Conservation (phyloP, 2,888 invertebrate species). For the Ornithoptera alexandrae region DNA sequence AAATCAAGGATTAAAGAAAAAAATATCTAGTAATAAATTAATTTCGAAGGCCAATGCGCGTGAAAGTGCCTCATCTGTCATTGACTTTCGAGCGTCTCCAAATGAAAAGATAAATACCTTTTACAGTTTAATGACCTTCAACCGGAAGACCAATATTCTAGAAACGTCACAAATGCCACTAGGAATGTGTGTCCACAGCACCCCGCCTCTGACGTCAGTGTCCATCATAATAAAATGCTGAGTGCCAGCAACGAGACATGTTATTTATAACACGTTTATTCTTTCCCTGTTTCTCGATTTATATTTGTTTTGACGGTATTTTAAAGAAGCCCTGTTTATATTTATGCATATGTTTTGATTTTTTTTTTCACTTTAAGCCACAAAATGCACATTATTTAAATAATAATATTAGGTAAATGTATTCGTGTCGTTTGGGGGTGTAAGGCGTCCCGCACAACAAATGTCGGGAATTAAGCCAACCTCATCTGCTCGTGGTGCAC, state of each 20-base stretch:
- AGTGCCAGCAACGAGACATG: constrained; percentile 15
- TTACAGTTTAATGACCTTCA: constrained; percentile 20
- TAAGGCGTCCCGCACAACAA: too few species aligned
- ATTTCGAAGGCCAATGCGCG: too few species aligned
- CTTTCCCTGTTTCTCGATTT: constrained; percentile 21
- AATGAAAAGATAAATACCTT: not conserved
- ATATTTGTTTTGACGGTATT: constrained; percentile 13
- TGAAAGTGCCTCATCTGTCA: too few species aligned
- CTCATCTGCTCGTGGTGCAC: too few species aligned
- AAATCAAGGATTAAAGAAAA: too few species aligned
- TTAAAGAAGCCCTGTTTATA: constrained; percentile 2
- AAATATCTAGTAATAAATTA: too few species aligned
- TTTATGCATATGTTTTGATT: not conserved
- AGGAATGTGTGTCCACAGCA: constrained; percentile 6
- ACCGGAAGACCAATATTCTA: constrained; percentile 1
- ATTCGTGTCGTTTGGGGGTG: too few species aligned
- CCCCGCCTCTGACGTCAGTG: constrained; percentile 18
- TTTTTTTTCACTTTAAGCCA: not conserved
- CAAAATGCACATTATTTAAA: too few species aligned
- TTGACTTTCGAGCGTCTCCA: too few species aligned
- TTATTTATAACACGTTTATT: constrained; percentile 19
- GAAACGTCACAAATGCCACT: constrained; percentile 6
- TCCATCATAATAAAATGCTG: constrained; percentile 25
- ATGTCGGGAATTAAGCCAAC: too few species aligned
- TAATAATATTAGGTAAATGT: too few species aligned